Conservation (phyloP, 2,888 invertebrate species). For the Lissocephala sabroskyi region DNA sequence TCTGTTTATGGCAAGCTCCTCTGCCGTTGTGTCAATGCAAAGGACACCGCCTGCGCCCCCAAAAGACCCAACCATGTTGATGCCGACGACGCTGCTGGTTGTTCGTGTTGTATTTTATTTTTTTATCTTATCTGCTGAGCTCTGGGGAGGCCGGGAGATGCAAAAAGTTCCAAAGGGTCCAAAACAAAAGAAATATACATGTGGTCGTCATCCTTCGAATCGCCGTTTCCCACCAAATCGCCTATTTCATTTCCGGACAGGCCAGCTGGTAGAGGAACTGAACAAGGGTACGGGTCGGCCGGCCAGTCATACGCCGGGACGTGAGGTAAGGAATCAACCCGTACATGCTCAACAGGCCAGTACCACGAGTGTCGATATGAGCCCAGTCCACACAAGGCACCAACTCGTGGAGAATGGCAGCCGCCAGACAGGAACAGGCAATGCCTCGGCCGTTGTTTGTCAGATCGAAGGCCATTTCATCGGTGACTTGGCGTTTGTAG, state of each 20-base stretch:
- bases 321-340: constrained; percentile 77
- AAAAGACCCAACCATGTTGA: too few species aligned
- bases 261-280: constrained; percentile 22
- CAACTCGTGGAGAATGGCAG: constrained; percentile 81
- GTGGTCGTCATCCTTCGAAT: too few species aligned
- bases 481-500: constrained; percentile 62
- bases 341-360: constrained; percentile 76
- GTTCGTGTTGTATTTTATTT: too few species aligned
- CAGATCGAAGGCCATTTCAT: constrained; percentile 72
- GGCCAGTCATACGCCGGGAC: constrained; percentile 76
- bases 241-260: too few species aligned
- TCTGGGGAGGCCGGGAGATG: too few species aligned
- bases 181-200: too few species aligned
- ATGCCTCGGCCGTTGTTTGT: constrained; percentile 75
- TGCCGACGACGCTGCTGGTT: too few species aligned
- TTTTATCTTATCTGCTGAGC: too few species aligned
- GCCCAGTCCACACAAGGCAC: constrained; percentile 79
- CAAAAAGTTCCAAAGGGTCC: too few species aligned
- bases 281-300: constrained; percentile 77
- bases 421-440: constrained; percentile 80
- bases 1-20: too few species aligned
- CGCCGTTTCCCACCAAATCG: too few species aligned
- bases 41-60: too few species aligned
- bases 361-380: constrained; percentile 83
- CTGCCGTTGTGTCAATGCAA: constrained; percentile 5